phyloP scores from a whole-genome alignment of 2,797 vertebrate species.

The Taenioides sp. region DNA sequence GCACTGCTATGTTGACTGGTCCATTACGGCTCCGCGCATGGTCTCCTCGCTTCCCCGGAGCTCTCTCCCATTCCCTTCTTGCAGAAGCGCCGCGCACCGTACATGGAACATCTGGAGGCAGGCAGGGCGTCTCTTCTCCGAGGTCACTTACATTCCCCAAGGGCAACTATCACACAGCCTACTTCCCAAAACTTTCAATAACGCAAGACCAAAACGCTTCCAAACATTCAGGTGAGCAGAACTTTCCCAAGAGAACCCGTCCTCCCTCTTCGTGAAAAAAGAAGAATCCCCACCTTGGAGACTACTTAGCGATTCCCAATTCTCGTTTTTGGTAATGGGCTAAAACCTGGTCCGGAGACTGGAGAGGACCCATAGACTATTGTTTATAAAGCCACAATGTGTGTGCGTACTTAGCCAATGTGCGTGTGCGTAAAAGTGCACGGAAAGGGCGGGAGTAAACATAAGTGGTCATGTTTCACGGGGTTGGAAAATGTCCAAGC shows the following conservation, averaged over 20 bases:
- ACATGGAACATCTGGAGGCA: constrained; percentile 78
- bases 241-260: constrained; percentile 17
- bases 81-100: constrained; percentile 34
- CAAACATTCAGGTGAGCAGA: constrained; percentile 53
- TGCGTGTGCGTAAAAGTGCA: neutral
- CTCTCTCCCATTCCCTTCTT: constrained; percentile 15
- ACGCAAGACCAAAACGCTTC: neutral
- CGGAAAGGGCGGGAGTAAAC: constrained; percentile 37
- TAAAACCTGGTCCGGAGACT: constrained; percentile 67
- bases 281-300: constrained; percentile 29
- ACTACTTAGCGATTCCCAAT: constrained; percentile 46
- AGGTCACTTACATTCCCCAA: constrained; percentile 40
- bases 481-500: constrained; percentile 35
- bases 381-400: constrained; percentile 19
- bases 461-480: constrained; percentile 56
- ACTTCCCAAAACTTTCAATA: constrained; percentile 26
- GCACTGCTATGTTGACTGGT: constrained; percentile 1
- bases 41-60: constrained; percentile 20
- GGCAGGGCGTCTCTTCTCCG: constrained; percentile 62
- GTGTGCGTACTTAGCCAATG: constrained; percentile 21
- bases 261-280: constrained; percentile 17
- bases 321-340: constrained; percentile 58
- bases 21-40: neutral
- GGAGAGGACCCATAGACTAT: constrained; percentile 62
- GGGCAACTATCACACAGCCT: constrained; percentile 7